Percentiles rank a stretch among this genome's conserved stretches.
These are phyloP conservation scores for Pseudopipra pipra DNA, from an alignment of 2,113 vertebrate species.

Conservation along the genomic window DNA sequence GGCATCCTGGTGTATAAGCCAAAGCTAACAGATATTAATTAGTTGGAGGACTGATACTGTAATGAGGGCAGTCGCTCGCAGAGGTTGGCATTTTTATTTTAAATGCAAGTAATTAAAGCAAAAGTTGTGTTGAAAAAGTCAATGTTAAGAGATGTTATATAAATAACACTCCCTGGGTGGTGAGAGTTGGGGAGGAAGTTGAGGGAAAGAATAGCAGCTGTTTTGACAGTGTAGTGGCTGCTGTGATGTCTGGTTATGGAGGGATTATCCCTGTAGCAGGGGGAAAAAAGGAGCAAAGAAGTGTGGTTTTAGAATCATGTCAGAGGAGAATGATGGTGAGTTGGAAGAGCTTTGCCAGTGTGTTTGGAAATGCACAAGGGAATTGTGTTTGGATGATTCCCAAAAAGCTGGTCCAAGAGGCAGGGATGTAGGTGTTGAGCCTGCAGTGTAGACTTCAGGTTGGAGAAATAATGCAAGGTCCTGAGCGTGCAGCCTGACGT, in stretches of 20 bases:
- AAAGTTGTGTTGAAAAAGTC: neutral
- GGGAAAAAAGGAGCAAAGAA: neutral
- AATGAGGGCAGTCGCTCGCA: neutral
- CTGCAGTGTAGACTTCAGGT: neutral
- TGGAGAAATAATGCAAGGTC: neutral
- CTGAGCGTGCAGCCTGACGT: neutral
- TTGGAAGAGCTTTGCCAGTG: neutral
- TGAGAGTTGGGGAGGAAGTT: neutral
- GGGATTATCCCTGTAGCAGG: neutral
- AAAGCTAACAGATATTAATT: slow-evolving; percentile 65
- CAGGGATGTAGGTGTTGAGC: neutral
- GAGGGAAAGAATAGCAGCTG: neutral
- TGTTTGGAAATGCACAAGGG: neutral
- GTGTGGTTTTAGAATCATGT: neutral
- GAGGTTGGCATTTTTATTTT: slow-evolving; percentile 28
- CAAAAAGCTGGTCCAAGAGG: neutral
- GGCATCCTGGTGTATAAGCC: slow-evolving; percentile 19
- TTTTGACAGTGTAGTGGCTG: neutral
- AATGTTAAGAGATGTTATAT: neutral
- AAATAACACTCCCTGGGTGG: neutral
- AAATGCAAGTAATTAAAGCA: slow-evolving; percentile 24
- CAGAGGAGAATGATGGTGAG: neutral
- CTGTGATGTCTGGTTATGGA: neutral
- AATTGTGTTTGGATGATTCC: neutral
- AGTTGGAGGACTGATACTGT: slow-evolving; percentile 15